Conservation (phyloP, 2,888 invertebrate species). For the Meta bourneti region DNA sequence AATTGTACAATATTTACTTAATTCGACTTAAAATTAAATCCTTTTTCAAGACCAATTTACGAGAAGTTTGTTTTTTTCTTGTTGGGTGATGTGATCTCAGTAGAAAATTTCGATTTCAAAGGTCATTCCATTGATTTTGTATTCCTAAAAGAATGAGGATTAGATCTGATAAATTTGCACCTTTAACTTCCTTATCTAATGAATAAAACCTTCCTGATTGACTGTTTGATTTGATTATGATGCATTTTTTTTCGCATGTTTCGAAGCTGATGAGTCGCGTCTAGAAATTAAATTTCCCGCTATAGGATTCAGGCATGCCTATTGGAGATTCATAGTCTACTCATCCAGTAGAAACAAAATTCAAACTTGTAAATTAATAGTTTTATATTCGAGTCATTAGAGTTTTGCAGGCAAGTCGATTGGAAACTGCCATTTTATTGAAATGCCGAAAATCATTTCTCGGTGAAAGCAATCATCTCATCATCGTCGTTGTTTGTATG, state of each 20-base stretch:
- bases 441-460: too few species aligned
- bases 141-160: background rate
- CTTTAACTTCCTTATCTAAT: background rate
- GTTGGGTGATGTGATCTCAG: background rate
- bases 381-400: background rate
- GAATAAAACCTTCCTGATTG: background rate
- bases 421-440: too few species aligned
- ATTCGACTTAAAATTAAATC: background rate
- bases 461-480: too few species aligned
- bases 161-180: background rate
- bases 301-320: conserved; percentile 34
- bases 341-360: conserved; percentile 31
- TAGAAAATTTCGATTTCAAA: background rate
- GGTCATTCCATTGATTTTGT: background rate
- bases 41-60: background rate
- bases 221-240: background rate
- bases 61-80: background rate
- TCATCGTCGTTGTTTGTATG: too few species aligned
- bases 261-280: background rate
- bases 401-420: background rate
- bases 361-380: conserved; percentile 14
- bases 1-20: background rate
- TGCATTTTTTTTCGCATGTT: background rate
- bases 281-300: conserved; percentile 48
- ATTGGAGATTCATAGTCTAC: conserved; percentile 22